Percentiles rank a stretch among this genome's conserved stretches.
Conservation (phyloP, 2,888 invertebrate genomes). For the Nematopogon swammerdamellus region DNA sequence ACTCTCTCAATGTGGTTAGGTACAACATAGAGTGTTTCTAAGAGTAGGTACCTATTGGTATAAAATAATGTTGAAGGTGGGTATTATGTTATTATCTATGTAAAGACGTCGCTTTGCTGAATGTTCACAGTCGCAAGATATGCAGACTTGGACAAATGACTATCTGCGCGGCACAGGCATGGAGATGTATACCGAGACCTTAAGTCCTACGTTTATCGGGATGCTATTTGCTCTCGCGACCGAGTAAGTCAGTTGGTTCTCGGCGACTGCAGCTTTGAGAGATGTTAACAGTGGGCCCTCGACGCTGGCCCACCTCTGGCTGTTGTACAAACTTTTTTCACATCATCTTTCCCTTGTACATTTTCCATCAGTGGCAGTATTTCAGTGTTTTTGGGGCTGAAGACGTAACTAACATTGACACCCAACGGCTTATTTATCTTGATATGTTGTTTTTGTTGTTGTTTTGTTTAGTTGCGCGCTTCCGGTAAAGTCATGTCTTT, state of each 20-base stretch:
- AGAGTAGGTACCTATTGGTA: too few relatives aligned
- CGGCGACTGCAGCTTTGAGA: conserved; percentile 1
- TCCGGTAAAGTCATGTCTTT: background rate
- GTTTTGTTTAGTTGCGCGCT: background rate
- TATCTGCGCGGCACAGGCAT: conserved; percentile 99
- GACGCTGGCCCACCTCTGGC: conserved; percentile 3
- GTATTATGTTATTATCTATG: too few relatives aligned
- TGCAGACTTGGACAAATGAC: conserved; percentile 99
- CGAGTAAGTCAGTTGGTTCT: conserved; percentile 78
- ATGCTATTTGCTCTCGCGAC: conserved; percentile 98
- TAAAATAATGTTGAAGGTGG: too few relatives aligned
- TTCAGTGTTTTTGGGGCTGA: conserved; percentile 18
- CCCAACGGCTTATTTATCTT: conserved; percentile 28
- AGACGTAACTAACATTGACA: conserved; percentile 32
- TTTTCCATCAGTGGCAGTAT: background rate
- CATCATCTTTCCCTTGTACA: conserved; percentile 10
- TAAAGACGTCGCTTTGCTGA: too few relatives aligned
- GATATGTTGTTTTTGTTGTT: conserved; percentile 16
- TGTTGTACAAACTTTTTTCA: conserved; percentile 2
- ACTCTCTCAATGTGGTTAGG: too few relatives aligned
- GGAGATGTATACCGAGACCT: conserved; percentile 99
- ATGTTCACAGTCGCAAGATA: conserved; percentile 84
- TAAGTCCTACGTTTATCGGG: conserved; percentile 97
- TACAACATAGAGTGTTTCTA: too few relatives aligned
- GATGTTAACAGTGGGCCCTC: conserved; percentile 1